A percentile compares a stretch with the other conserved stretches of the same genome.
phyloP scores from a whole-genome alignment of 2,888 invertebrate species.

The Cancer borealis region DNA sequence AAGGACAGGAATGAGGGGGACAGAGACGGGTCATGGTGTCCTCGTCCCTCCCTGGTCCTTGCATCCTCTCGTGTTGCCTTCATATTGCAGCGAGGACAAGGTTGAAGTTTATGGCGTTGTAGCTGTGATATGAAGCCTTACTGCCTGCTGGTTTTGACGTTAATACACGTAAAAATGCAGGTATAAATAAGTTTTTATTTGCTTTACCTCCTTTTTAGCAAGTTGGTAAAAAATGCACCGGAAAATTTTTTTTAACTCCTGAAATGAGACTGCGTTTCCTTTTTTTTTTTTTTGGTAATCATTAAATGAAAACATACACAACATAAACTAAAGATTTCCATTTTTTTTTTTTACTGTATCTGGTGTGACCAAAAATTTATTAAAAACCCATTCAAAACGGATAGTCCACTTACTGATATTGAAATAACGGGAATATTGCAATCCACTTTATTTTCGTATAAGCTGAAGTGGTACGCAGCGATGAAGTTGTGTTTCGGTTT shows the following conservation, averaged over 20 bases:
- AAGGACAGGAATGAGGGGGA: background rate
- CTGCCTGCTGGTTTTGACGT: background rate
- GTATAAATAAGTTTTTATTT: background rate
- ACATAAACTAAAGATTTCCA: background rate
- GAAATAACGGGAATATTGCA: background rate
- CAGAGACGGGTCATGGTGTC: background rate
- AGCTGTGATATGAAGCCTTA: constrained; percentile 1
- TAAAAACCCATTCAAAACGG: background rate
- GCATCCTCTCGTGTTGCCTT: background rate
- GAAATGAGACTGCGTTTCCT: background rate
- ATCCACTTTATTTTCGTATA: background rate
- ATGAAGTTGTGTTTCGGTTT: background rate
- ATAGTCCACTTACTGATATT: background rate
- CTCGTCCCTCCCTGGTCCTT: background rate
- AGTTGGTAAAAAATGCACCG: background rate
- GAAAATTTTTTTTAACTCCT: background rate
- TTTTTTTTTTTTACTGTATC: background rate
- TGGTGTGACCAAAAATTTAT: background rate
- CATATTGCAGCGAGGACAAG: background rate
- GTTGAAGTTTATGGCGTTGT: background rate
- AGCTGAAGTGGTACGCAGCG: background rate
- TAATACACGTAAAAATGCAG: background rate
- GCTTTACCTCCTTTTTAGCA: background rate
- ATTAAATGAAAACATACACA: constrained; percentile 13
- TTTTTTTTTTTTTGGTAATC: background rate